Conservation (phyloP, 1,140 invertebrate species). For the Habropoda laboriosa region DNA sequence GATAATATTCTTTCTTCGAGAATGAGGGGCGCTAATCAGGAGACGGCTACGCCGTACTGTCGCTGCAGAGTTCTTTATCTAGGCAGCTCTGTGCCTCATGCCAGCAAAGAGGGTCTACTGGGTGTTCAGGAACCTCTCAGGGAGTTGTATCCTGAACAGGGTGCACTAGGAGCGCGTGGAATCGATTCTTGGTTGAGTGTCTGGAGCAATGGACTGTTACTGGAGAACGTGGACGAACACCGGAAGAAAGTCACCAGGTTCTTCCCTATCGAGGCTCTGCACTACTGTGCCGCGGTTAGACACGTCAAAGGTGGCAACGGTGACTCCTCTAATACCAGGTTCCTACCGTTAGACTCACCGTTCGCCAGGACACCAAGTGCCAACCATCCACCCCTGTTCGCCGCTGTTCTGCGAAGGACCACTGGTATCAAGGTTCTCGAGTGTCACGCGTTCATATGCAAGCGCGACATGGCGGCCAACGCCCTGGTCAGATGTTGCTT, state of each 20-base stretch:
- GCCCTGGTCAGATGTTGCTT: conserved; percentile 96
- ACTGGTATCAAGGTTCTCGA: conserved; percentile 99
- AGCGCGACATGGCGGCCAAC: conserved; percentile 96
- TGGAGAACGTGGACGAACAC: conserved; percentile 98
- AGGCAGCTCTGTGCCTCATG: conserved; percentile 97
- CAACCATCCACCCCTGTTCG: conserved; percentile 97
- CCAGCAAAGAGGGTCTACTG: conserved; percentile 98
- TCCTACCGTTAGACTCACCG: conserved; percentile 97
- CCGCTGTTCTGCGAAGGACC: conserved; percentile 96
- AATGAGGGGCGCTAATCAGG: conserved; percentile 79
- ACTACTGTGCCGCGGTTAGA: conserved; percentile 98
- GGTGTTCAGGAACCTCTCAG: conserved; percentile 98
- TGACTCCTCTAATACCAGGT: conserved; percentile 88
- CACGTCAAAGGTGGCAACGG: conserved; percentile 87
- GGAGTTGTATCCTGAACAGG: conserved; percentile 97
- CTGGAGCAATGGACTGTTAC: conserved; percentile 96
- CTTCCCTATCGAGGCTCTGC: conserved; percentile 97
- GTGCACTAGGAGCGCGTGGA: conserved; percentile 91
- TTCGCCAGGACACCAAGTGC: conserved; percentile 94
- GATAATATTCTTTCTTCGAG: no score
- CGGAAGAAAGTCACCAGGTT: conserved; percentile 97
- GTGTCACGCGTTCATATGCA: conserved; percentile 99
- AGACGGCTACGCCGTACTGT: conserved; percentile 92
- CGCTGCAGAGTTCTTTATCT: conserved; percentile 98
- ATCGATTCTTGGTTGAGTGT: conserved; percentile 99